Base-by-base conservation (phyloP, 1,140 invertebrate genomes). In the Ostrea edulis region DNA sequence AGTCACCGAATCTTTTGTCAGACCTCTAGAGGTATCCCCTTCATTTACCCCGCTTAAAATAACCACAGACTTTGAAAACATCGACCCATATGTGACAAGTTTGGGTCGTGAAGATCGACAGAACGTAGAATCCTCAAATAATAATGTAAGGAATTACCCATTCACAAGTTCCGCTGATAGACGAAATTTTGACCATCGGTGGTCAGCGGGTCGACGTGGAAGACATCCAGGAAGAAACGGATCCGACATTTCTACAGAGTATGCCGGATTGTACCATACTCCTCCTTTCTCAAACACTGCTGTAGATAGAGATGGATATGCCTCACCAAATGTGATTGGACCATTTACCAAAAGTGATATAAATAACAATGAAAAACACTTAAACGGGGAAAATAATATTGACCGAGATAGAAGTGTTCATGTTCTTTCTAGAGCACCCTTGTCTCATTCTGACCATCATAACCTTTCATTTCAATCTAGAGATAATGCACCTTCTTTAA, bases 371-470 rank as follows among this genome's bases (percentile, higher is more conserved):
- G 89, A 87, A 35, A 87, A 86, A 54, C 68, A 85, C 44, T 51
- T 62, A 14, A 54, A 55, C 7, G 51, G 8, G 44, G 82, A 82
- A 22, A 84, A 58, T 14, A 81, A 88, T 29, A 87, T 85, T 44
- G 62, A 85, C 52, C 65, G 65, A n/a, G 86, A 90, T 35, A 87
- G 86, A 58, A 62, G 92, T 51, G 91, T 91, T 7, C 92, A 91
- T 35, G 84, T 93, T 22, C 90, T 90, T 35, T 86, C 92, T 14
- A 90, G 92, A 14, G 92, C 91, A 71, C 92, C 91, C 84, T 89
- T 91, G 11, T 92, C 90, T 68, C 91, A 92, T 55, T 92, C 92
- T 87, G 22, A 90, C 29, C 82, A 88, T 84, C 29, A 88, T 87
- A 14, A 87, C 86, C 81, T 44, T 77, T 25, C 85, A 82, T 88